Conservation (phyloP, 2,113 vertebrate genomes). For the Aegithalos caudatus region DNA sequence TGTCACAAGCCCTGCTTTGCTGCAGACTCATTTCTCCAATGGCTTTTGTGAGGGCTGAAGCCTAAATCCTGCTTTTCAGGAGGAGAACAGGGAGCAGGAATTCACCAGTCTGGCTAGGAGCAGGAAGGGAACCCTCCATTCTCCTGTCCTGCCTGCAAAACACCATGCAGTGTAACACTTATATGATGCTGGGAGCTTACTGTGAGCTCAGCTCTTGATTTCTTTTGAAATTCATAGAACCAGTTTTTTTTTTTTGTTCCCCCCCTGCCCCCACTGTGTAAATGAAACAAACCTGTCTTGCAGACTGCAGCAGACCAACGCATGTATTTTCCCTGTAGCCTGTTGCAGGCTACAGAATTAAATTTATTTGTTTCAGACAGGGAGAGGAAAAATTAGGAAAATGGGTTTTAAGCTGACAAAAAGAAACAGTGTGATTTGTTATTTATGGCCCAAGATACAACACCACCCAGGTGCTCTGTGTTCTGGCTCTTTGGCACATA, state of each 20-base stretch:
- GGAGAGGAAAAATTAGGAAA: background rate
- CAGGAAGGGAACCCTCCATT: background rate
- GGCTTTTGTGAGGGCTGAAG: background rate
- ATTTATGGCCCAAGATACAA: background rate
- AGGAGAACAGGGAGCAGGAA: background rate
- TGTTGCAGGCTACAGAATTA: background rate
- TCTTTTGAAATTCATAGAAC: background rate
- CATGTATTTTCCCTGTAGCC: background rate
- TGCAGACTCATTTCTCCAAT: background rate
- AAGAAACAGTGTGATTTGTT: background rate
- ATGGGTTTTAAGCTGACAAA: background rate
- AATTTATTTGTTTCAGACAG: background rate
- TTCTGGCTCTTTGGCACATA: background rate
- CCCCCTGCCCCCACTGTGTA: accelerated
- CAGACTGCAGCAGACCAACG: background rate
- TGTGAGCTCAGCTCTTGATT: background rate
- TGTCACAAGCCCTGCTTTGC: background rate
- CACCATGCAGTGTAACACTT: background rate
- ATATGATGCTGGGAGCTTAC: background rate
- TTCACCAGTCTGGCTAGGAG: background rate
- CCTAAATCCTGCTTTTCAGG: background rate
- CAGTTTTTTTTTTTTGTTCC: background rate
- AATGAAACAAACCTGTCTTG: background rate
- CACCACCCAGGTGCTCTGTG: background rate
- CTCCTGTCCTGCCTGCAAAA: background rate